Evolutionary conservation across 2,113 vertebrate genomes (phyloP), one percentile per base, ranked within the genome.

Genomic region (Halichoerus grypus): DNA sequence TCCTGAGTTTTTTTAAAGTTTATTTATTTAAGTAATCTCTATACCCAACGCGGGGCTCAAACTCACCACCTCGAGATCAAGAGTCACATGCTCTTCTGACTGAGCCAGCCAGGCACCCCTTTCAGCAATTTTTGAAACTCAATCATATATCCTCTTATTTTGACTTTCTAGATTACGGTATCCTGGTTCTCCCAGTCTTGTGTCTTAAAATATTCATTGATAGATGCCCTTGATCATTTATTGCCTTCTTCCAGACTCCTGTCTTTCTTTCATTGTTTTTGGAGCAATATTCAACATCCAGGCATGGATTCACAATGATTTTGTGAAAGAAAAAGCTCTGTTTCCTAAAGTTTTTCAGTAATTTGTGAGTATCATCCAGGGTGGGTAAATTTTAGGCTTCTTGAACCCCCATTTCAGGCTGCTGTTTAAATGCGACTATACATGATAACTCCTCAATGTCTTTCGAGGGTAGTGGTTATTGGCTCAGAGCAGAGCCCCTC

Each of bases 261-360:
- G 16, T 76, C 51, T 65, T 76, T n/a, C 22, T 67, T 85, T 24
- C 33, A 46, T 36, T 92, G 7, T 63, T 74, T 74, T 18, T 36
- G n/a, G 16, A 71, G 61, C 69, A 74, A 74, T 74, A 55, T 28
- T 87, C 53, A 83, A 61, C 51, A 79, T 49, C 28, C 53, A 91
- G 85, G 55, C 82, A 36, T 83, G n/a, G 33, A n/a, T 61, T 92
- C 19, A 61, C 36, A 67, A 51, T 55, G 31, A 77, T 83, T 90
- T 90, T 69, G 10, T 63, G 53, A 39, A 81, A 49, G 94, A 42
- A 49, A 22, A 84, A 84, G 3, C 69, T 71, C 59, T 65, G 5
- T 76, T 95, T 86, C 61, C 67, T 86, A 49, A 77, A 51, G 67
- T 55, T 74, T 49, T 94, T 77, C n/a, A 67, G n/a, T 82, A 28